These are phyloP conservation scores for Paelopatides confundens DNA, from an alignment of 53 echinoderm and acorn worm genomes.

Conservation along the genomic window DNA sequence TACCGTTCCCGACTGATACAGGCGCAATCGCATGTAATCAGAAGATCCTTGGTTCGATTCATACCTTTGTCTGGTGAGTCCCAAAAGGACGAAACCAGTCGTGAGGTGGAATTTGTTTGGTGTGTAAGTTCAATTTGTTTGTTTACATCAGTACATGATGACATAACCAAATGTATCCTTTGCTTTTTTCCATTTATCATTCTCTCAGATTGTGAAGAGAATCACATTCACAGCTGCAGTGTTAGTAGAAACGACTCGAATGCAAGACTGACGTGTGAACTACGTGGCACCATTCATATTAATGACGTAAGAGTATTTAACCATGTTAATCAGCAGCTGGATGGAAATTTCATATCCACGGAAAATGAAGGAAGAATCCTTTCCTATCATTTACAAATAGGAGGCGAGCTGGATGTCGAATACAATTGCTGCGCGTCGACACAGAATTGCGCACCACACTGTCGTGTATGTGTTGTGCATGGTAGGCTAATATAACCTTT, in stretches of 20 bases:
- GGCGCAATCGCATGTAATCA: too few species aligned
- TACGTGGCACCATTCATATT: not conserved
- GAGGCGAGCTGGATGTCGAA: not conserved
- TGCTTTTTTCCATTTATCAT: too few species aligned
- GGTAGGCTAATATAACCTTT: too few species aligned
- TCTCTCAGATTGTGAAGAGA: not conserved
- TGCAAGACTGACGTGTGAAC: not conserved
- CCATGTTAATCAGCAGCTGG: not conserved
- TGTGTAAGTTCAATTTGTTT: too few species aligned
- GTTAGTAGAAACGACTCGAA: not conserved
- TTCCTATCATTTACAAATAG: not conserved
- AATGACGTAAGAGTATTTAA: not conserved
- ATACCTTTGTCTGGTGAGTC: too few species aligned
- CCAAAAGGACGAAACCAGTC: too few species aligned
- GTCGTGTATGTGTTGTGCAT: not conserved
- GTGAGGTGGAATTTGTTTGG: too few species aligned
- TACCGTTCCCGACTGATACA: too few species aligned
- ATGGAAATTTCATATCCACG: not conserved
- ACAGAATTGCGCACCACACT: not conserved
- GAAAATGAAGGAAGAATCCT: not conserved
- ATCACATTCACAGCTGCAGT: not conserved
- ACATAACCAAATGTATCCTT: too few species aligned
- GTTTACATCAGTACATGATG: too few species aligned
- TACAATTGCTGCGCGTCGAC: not conserved
- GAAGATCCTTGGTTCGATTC: too few species aligned